Percentiles rank a stretch among this genome's conserved stretches.
Conservation (phyloP, 2,797 vertebrate genomes). For the Propithecus deckenii region DNA sequence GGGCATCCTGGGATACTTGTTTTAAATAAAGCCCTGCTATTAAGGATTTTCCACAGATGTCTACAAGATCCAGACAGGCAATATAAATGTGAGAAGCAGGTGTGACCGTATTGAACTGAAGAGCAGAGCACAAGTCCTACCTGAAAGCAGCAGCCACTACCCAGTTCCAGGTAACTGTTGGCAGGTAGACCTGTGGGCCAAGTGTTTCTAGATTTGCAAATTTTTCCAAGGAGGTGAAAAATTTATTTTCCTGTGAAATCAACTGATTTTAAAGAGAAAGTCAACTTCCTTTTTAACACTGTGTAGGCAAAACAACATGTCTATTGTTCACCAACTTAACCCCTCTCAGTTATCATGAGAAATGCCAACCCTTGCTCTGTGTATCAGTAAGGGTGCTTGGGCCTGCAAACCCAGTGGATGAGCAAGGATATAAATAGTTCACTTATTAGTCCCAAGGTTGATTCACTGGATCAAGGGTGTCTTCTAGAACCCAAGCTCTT, state of each 20-base stretch:
- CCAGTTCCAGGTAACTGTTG: not conserved
- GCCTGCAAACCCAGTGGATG: not conserved
- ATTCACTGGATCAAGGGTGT: not conserved
- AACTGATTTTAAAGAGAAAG: not conserved
- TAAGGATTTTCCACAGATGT: not conserved
- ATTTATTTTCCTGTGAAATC: not conserved
- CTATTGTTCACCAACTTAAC: not conserved
- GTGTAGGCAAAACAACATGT: not conserved
- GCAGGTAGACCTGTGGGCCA: not conserved
- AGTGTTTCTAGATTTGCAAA: not conserved
- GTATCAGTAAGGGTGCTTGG: not conserved
- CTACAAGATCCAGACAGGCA: not conserved
- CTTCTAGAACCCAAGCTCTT: not conserved
- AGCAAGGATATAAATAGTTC: not conserved
- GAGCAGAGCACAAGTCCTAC: not conserved
- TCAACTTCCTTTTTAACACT: conserved; percentile 1
- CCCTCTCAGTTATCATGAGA: not conserved
- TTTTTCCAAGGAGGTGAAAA: not conserved
- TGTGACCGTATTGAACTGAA: not conserved
- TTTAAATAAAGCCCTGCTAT: not conserved
- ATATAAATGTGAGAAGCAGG: not conserved
- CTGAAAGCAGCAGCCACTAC: not conserved
- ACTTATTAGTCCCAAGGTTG: not conserved
- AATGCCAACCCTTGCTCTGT: not conserved
- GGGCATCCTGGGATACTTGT: not conserved